Base-by-base conservation (phyloP, 2,888 invertebrate species). In the Dione vanillae region DNA sequence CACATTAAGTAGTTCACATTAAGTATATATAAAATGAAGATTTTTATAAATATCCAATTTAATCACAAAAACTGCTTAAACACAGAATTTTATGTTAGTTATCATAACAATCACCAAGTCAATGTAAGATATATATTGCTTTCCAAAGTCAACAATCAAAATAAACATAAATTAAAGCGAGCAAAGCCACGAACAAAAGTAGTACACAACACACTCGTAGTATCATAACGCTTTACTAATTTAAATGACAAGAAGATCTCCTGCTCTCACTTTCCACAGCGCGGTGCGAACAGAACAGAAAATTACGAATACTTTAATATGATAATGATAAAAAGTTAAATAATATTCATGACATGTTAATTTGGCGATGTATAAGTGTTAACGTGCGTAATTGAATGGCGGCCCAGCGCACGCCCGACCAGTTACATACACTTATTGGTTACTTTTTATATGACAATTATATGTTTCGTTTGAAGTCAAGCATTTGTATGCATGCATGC, bases 341-440 rank as follows among this genome's bases (percentile, higher is more conserved):
- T 88, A 88, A 87, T 91, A 90, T 91, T 91, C 89, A 91, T 91
- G 90, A 89, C 87, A 91, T 90, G 89, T 89, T 90, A 90, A 91
- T 91, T 88, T 83, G 81, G 84, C 79, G 83, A 54, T 87, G 84
- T 85, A 83, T 85, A 83, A 86, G 88, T 88, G 87, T 85, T 89
- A 85, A 85, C 82, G 84, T 82, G 85, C 85, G 83, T 89, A 88
- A 90, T 90, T 90, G 89, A 87, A 84, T 82, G 85, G 27, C 27
- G 27, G 27, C 27, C 27, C 27, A 27, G 5, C 47, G 65, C 67
- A 65, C 69, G 74, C 65, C 66, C 68, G 67, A 70, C 72, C 72
- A 71, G 69, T 67, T 27, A 27, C 27, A n/a, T n/a, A n/a, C n/a
- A n/a, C n/a, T n/a, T 72, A 71, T 73, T 69, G 68, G 72, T 70